Conservation (phyloP, 1,140 invertebrate genomes). For the Apolygus lucorum region DNA sequence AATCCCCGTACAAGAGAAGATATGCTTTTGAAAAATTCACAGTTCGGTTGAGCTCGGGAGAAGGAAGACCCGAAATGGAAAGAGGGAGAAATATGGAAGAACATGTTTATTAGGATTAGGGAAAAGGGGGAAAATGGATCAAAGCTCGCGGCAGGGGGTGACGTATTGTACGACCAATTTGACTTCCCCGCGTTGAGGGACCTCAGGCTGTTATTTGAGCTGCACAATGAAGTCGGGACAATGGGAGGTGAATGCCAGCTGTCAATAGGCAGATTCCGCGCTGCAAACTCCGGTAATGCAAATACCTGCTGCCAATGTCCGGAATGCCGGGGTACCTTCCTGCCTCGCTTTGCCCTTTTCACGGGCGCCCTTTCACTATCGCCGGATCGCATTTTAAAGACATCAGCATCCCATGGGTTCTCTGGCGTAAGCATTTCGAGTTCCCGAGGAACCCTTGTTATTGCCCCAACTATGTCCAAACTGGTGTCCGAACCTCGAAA, state of each 20-base stretch:
- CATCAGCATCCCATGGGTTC: no score
- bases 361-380: neutral
- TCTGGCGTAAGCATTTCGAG: no score
- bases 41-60: constrained; percentile 1
- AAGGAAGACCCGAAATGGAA: neutral
- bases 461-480: neutral
- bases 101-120: constrained; percentile 12
- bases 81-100: neutral
- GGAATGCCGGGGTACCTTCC: neutral
- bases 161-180: constrained; percentile 14
- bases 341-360: neutral
- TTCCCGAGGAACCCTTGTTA: neutral
- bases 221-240: constrained; percentile 14
- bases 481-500: neutral
- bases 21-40: constrained; percentile 11
- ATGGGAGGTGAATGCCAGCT: constrained; percentile 11
- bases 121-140: neutral
- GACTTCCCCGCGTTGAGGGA: neutral
- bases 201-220: constrained; percentile 10
- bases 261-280: constrained; percentile 12
- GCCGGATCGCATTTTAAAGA: neutral
- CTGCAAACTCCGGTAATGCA: neutral
- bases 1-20: neutral
- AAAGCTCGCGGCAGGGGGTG: neutral
- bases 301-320: neutral